Evolutionary conservation across 2,888 invertebrate species (phyloP).

Genomic region (Pasiphila rectangulata): DNA sequence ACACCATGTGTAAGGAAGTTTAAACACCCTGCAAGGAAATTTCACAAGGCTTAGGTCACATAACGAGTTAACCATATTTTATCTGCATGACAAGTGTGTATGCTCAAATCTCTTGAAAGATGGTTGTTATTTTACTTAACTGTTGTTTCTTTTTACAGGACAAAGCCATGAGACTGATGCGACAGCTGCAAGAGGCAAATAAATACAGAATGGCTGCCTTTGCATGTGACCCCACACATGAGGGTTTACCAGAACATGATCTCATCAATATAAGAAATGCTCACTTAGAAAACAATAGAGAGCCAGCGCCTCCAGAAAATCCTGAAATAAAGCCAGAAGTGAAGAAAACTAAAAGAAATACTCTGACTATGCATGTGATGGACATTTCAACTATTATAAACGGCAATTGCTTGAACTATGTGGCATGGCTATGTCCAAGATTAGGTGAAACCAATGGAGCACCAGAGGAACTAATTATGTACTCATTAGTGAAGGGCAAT

Average conservation of each 20-base stretch:
- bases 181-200: conserved; percentile 74
- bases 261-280: conserved; percentile 74
- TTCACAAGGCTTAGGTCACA: too few species aligned
- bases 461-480: conserved; percentile 94
- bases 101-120: too few species aligned
- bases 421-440: conserved; percentile 86
- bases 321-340: conserved; percentile 63
- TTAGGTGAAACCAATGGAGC: conserved; percentile 84
- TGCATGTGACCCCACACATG: conserved; percentile 66
- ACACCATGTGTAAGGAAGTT: too few species aligned
- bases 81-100: too few species aligned
- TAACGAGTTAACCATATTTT: too few species aligned
- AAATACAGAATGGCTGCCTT: conserved; percentile 78
- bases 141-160: conserved; percentile 58
- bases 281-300: conserved; percentile 61
- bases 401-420: conserved; percentile 83
- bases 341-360: conserved; percentile 83
- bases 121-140: too few species aligned
- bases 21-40: too few species aligned
- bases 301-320: conserved; percentile 54
- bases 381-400: conserved; percentile 88
- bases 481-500: conserved; percentile 93
- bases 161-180: conserved; percentile 71
- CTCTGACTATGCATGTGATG: conserved; percentile 91
- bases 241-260: conserved; percentile 66